phyloP scores from a whole-genome alignment of 1,140 invertebrate species.

The Leptoteleia sp. region DNA sequence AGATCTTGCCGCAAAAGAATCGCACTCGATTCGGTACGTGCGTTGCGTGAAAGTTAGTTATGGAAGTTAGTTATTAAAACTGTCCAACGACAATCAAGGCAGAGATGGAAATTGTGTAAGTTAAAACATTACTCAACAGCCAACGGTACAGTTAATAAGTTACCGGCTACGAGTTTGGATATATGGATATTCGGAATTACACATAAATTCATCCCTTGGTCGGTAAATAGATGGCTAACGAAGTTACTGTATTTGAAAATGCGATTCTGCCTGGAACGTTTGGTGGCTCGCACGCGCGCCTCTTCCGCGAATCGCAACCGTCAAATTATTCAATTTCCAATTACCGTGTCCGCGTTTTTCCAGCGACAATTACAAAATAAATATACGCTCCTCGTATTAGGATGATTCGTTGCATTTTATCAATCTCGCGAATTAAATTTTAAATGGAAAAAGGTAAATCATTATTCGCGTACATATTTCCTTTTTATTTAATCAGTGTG shows the following conservation, averaged over 20 bases:
- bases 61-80: conserved; percentile 34
- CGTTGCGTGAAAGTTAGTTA: conserved; percentile 16
- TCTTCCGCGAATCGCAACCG: neutral
- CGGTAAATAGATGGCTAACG: conserved; percentile 50
- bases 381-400: neutral
- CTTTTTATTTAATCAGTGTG: too few species aligned
- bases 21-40: conserved; percentile 4
- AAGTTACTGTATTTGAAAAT: conserved; percentile 35
- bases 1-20: conserved; percentile 1
- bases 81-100: conserved; percentile 36
- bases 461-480: too few species aligned
- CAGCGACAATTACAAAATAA: conserved; percentile 4
- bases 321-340: conserved; percentile 25
- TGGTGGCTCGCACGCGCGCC: conserved; percentile 8
- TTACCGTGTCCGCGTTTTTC: conserved; percentile 9
- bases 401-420: neutral
- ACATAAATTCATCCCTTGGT: conserved; percentile 50
- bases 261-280: conserved; percentile 16
- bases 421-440: neutral
- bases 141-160: conserved; percentile 58
- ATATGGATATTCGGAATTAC: conserved; percentile 50
- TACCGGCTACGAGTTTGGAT: conserved; percentile 36
- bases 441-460: neutral
- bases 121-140: conserved; percentile 50
- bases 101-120: conserved; percentile 53